A percentile compares a stretch with the other conserved stretches of the same genome.
Evolutionary conservation across 2,797 vertebrate species (phyloP).

Genomic region (Lepidocolaptes lacrymiger): DNA sequence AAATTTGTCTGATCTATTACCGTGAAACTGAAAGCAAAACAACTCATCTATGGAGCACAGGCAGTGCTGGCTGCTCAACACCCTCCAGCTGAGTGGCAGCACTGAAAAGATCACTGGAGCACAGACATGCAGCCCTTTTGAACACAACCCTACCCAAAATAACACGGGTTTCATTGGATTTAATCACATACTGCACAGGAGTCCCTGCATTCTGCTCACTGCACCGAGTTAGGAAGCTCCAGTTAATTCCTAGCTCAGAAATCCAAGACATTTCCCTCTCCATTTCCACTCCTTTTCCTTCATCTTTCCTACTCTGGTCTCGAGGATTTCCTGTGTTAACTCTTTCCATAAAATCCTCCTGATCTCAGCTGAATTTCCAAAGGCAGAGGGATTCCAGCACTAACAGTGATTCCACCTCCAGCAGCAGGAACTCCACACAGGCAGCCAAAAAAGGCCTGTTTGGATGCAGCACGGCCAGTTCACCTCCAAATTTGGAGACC

Average conservation of each 20-base stretch:
- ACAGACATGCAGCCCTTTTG: not conserved
- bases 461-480: not conserved
- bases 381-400: not conserved
- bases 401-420: not conserved
- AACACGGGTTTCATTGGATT: not conserved
- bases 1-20: slow-evolving; percentile 13
- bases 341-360: not conserved
- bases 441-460: not conserved
- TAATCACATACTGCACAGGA: not conserved
- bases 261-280: fast-evolving
- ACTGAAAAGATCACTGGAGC: not conserved
- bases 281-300: not conserved
- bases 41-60: not conserved
- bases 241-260: not conserved
- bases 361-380: not conserved
- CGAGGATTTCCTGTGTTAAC: not conserved
- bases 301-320: not conserved
- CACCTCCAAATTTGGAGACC: not conserved
- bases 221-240: not conserved
- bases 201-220: not conserved
- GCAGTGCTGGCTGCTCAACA: not conserved
- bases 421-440: not conserved
- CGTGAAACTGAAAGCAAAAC: not conserved
- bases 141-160: not conserved
- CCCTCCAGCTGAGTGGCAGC: not conserved